Conservation (phyloP, 30 jellyfish, hydroid and myxozoan genomes). For the Haliclystus octoradiatus region DNA sequence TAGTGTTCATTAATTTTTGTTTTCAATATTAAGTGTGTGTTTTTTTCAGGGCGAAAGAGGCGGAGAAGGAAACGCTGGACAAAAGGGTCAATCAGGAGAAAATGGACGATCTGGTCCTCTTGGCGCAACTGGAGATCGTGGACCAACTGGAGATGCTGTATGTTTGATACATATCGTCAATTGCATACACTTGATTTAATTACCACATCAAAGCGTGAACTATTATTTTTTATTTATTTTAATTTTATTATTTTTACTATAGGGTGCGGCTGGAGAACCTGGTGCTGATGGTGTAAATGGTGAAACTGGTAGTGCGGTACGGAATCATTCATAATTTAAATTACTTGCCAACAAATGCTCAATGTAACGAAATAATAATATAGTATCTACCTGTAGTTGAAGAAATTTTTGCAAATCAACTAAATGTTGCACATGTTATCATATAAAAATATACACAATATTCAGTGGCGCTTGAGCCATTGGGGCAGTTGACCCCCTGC, state of each 20-base stretch:
- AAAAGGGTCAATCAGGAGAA: conserved; percentile 74
- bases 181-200: background rate
- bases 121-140: conserved; percentile 89
- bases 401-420: no score
- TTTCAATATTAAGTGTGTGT: no score
- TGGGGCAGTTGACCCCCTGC: no score
- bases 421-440: no score
- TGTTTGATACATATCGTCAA: background rate
- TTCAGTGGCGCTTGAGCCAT: no score
- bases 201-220: background rate
- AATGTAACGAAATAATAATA: no score
- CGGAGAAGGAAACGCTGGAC: conserved; percentile 57
- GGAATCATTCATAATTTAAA: background rate
- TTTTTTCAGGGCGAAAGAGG: background rate
- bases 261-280: conserved; percentile 83
- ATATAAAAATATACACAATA: no score
- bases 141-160: conserved; percentile 60
- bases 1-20: no score
- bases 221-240: no score
- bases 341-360: no score
- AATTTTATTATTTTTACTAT: background rate
- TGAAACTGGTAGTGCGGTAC: conserved; percentile 47
- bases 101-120: conserved; percentile 55
- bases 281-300: conserved; percentile 91
- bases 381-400: no score